phyloP scores from a whole-genome alignment of 2,113 vertebrate genomes.

The Spermophilus dauricus region DNA sequence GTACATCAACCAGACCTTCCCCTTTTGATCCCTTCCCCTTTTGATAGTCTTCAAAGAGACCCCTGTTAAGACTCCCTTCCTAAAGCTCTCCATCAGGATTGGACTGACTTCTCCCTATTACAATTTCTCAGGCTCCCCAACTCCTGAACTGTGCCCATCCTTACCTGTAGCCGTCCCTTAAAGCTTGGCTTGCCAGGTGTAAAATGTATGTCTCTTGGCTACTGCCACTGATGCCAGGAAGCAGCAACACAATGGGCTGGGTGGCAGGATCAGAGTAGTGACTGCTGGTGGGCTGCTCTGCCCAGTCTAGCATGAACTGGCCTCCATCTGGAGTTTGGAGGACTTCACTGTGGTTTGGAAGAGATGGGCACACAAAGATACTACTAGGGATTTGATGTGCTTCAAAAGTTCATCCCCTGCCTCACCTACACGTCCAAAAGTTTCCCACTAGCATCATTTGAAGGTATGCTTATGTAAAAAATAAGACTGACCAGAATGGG shows the following conservation, averaged over 20 bases:
- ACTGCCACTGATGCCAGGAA: slow-evolving; percentile 92
- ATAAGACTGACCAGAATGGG: not conserved
- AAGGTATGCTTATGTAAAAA: not conserved
- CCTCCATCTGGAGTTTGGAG: slow-evolving; percentile 91
- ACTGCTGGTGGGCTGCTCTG: slow-evolving; percentile 79
- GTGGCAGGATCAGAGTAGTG: slow-evolving; percentile 83
- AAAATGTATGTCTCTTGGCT: slow-evolving; percentile 90
- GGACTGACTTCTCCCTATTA: not conserved
- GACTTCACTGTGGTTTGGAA: slow-evolving; percentile 86
- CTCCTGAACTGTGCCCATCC: not conserved
- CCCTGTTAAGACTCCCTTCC: not conserved
- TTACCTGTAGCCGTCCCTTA: slow-evolving; percentile 90
- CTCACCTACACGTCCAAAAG: not conserved
- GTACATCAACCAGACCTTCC: not conserved
- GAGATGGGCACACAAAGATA: not conserved
- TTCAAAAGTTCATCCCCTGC: not conserved
- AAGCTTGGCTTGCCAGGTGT: slow-evolving; percentile 87
- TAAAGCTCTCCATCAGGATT: not conserved
- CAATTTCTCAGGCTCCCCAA: not conserved
- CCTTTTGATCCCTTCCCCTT: not conserved
- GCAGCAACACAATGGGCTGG: slow-evolving; percentile 90
- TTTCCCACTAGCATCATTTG: not conserved
- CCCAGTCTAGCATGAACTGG: slow-evolving; percentile 93
- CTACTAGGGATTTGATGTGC: not conserved
- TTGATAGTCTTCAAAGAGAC: not conserved